Percentiles rank a stretch among this genome's conserved stretches.
Evolutionary conservation across 35 echinoderm and acorn worm genomes (phyloP).

Genomic region (Eucidaris tribuloides): DNA sequence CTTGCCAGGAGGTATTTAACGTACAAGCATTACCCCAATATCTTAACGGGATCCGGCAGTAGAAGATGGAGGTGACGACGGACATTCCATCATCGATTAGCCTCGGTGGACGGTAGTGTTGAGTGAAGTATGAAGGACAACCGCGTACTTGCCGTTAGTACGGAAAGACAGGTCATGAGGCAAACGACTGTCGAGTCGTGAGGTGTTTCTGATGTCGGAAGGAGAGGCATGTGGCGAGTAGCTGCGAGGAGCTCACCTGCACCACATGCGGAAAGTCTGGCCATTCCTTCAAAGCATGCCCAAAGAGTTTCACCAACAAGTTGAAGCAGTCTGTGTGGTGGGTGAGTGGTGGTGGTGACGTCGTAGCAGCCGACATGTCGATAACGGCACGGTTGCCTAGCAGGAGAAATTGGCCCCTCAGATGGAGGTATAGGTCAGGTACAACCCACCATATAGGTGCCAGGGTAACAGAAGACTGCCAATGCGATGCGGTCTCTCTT

Average conservation of each 20-base stretch:
- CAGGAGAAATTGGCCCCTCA: too few relatives aligned
- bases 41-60: conserved; percentile 29
- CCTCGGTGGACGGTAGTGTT: not conserved
- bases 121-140: not conserved
- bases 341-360: too few relatives aligned
- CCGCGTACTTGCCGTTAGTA: not conserved
- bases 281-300: conserved; percentile 19
- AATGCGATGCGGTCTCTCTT: too few relatives aligned
- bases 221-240: not conserved
- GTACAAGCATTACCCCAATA: not conserved
- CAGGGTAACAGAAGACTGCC: too few relatives aligned
- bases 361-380: too few relatives aligned
- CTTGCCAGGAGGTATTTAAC: not conserved
- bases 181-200: not conserved
- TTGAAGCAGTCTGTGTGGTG: too few relatives aligned
- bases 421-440: too few relatives aligned
- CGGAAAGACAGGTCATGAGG: not conserved
- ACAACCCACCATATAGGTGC: too few relatives aligned
- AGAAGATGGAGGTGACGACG: not conserved
- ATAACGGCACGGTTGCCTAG: too few relatives aligned
- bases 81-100: conserved; percentile 19
- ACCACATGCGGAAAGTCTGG: conserved; percentile 16
- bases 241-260: conserved; percentile 22
- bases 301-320: conserved; percentile 28
- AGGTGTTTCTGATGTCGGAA: conserved; percentile 21